Conservation (phyloP, 92 coral and sea anemone genomes). For the Parazoanthus darwini region DNA sequence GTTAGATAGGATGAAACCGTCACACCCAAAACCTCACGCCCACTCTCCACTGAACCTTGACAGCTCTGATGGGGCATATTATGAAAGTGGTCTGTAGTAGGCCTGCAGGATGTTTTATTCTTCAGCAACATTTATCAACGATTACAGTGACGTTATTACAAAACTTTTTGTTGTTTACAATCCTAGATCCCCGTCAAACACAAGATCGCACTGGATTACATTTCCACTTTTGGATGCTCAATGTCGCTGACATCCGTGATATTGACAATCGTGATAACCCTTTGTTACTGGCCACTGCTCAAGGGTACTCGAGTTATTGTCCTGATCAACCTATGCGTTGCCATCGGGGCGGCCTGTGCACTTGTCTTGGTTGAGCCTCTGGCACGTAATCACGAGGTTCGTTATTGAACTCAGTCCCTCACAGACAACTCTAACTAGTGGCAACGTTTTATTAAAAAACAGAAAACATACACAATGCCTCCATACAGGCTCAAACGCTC, state of each 20-base stretch:
- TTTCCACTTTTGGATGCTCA: conserved; percentile 50
- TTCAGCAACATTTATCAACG: too few species aligned
- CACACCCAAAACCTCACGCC: too few species aligned
- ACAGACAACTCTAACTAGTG: neutral
- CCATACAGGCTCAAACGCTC: too few species aligned
- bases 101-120: too few species aligned
- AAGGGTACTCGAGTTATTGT: conserved; percentile 48
- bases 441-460: neutral
- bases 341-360: conserved; percentile 48
- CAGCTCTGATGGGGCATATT: too few species aligned
- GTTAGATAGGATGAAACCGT: too few species aligned
- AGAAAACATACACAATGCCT: too few species aligned
- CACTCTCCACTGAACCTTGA: too few species aligned
- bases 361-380: conserved; percentile 42
- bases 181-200: conserved; percentile 37
- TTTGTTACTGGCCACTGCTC: conserved; percentile 41
- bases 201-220: conserved; percentile 14
- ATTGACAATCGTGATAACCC: conserved; percentile 33
- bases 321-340: conserved; percentile 46
- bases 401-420: neutral
- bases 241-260: conserved; percentile 38
- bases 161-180: neutral
- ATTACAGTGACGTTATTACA: too few species aligned
- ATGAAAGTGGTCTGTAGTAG: too few species aligned
- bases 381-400: conserved; percentile 46